Base-by-base conservation (phyloP, 1,140 invertebrate genomes). In the Drosophila ercepeae region DNA sequence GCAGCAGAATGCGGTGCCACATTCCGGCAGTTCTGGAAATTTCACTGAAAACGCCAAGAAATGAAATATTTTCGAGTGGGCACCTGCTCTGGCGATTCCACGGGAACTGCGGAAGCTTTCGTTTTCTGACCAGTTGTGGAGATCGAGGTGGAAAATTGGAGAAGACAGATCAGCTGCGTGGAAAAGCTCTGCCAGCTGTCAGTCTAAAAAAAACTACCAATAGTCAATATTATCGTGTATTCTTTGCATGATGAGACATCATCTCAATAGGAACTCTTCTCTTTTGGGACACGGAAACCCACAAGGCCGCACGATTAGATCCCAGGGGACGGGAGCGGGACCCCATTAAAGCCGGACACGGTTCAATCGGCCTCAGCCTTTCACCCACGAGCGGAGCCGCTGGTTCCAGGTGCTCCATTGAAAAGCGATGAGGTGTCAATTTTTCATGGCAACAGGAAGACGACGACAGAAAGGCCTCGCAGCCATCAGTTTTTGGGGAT, bases 391-490 rank as follows among this genome's bases (percentile, higher is more conserved):
- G 8, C n/a, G 23, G 16, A 8, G 39, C 27, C 18, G 44, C 54
- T 34, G 50, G 25, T 45, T 55, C 36, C 54, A 68, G 75, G 60
- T 73, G 67, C 65, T 78, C 57, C 65, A 78, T 78, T 78, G 75
- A 78, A 78, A 81, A 63, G 78, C 79, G 78, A 81, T 81, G 78
- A 81, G 78, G 78, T 81, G 78, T 82, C 78, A 81, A 81, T 81
- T 82, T 76, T 72, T 68, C 72, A 67, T 39, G 57, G 67, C 70
- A 78, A 78, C 72, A 48, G 29, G 29, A 32, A 57, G 61, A 49
- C 59, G 61, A 49, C 59, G 59, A 77, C 48, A 59, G 16, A 34
- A 44, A 60, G 54, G 27, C 63, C 48, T 69, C 51, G 25, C 42
- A 48, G 54, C 18, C 8, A 7, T 39, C 5, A 14, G 25, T 13